Evolutionary conservation across 37 sponge, comb jelly and placozoan species (phyloP).

Genomic region (Beroe ovata): DNA sequence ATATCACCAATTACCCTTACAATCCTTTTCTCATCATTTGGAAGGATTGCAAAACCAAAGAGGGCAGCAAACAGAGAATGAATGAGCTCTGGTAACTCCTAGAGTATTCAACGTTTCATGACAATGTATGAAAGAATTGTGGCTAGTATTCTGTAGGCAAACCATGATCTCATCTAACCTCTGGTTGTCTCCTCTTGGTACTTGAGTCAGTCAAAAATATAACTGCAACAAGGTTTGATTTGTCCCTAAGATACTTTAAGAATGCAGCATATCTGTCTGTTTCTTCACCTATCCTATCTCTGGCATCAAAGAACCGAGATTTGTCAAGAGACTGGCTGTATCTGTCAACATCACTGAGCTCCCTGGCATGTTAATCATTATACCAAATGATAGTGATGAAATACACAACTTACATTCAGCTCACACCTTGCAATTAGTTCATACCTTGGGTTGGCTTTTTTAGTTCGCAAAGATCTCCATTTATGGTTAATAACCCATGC

Average conservation of each 20-base stretch:
- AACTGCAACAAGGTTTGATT: slow-evolving; percentile 41
- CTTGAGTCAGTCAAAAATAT: slow-evolving; percentile 51
- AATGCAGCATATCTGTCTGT: slow-evolving; percentile 33
- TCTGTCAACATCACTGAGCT: slow-evolving; percentile 51
- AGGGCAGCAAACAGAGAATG: slow-evolving; percentile 10
- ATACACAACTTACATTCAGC: too few species aligned
- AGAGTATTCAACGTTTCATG: too few species aligned
- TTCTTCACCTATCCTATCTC: slow-evolving; percentile 32
- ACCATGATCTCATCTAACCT: too few species aligned
- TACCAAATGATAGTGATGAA: too few species aligned
- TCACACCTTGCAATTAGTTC: neutral
- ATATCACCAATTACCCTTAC: slow-evolving; percentile 31
- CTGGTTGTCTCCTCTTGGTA: slow-evolving; percentile 26
- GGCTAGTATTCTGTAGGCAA: too few species aligned
- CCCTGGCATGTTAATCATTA: slow-evolving; percentile 1
- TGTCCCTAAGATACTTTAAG: slow-evolving; percentile 19
- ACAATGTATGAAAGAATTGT: too few species aligned
- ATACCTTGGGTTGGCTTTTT: slow-evolving; percentile 21
- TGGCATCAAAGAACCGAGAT: slow-evolving; percentile 30
- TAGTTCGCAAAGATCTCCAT: slow-evolving; percentile 29
- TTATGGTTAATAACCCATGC: slow-evolving; percentile 64
- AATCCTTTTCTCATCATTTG: slow-evolving; percentile 55
- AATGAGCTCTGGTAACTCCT: slow-evolving; percentile 27
- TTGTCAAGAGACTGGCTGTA: slow-evolving; percentile 62
- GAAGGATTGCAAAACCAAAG: slow-evolving; percentile 55